Base-by-base conservation (phyloP, 2,113 vertebrate genomes). In the Cyphomyrus plagiostoma region DNA sequence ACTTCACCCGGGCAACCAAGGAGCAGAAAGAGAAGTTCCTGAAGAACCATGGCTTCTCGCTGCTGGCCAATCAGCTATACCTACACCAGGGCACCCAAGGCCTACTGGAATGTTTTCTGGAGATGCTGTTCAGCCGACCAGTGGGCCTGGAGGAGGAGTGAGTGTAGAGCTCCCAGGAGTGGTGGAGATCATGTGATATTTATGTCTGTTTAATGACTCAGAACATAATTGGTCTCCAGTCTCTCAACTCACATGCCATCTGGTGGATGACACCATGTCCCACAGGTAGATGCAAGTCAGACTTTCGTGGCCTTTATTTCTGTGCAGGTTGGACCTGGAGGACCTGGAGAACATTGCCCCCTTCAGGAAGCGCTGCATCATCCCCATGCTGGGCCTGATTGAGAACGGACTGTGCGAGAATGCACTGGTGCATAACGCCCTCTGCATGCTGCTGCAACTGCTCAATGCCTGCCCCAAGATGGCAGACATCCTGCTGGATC, bases 1-100 rank as follows among this genome's bases (percentile, higher is more conserved):
- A 99, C 94, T 99, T 99, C 94, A 97, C 92, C 93, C 96, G 98
- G 94, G 97, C 98, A 88, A 95, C 94, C 26, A 99, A 99, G 88
- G 98, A 99, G 89, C 98, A 99, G 92, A 99, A 98, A 91, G 98
- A 99, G 94, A 98, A 96, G 89, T 99, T 99, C 92, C 94, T 99
- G 93, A 99, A 98, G 95, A 99, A 97, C 92, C 97, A 98, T 53
- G 98, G 98, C 90, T 99, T 99, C 94, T 98, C 98, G 3, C 96
- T 99, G 91, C 94, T 99, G 92, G 98, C 98, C 92, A 99, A 99
- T 92, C 98, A 99, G 94, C 93, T 99, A 15, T 99, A 98, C 94
- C 97, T 98, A 90, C 98, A 99, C 93, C 97, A 97, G 91, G 98
- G 97, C 23, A 97, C 97, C 93, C 97, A 96, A 89, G 96, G 98